Evolutionary conservation across 2,113 vertebrate species (phyloP).

Genomic region (Pipa parva): DNA sequence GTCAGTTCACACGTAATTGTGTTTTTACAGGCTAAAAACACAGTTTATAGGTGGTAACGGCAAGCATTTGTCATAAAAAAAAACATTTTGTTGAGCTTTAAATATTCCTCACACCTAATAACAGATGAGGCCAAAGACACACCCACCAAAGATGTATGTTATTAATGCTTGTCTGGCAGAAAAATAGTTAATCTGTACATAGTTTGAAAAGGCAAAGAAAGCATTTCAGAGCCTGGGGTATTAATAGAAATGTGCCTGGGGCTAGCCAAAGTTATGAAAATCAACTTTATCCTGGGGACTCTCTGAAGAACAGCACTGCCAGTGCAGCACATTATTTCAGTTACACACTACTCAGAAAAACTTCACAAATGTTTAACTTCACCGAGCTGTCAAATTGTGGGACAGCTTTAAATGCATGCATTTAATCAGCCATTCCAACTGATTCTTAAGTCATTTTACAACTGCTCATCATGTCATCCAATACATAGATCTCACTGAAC

Average conservation of each 20-base stretch:
- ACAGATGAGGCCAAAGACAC: not conserved
- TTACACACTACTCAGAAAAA: not conserved
- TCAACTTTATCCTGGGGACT: not conserved
- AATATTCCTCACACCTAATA: not conserved
- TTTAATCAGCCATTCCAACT: no score
- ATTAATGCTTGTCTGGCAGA: not conserved
- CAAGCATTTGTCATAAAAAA: not conserved
- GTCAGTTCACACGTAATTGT: no score
- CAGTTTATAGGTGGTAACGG: no score
- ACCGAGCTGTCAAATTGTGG: not conserved
- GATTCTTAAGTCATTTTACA: no score
- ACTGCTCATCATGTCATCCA: no score
- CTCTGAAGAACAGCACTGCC: not conserved
- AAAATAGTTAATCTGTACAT: not conserved
- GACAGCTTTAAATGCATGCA: no score
- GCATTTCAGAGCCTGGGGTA: not conserved
- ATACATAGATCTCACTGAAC: no score
- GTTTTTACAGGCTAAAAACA: no score
- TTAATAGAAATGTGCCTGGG: conserved; percentile 1
- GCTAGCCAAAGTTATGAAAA: not conserved
- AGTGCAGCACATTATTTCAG: not conserved
- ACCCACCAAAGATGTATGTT: not conserved
- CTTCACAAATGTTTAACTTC: not conserved
- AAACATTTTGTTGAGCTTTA: not conserved
- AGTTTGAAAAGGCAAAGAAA: not conserved